A percentile compares a stretch with the other conserved stretches of the same genome.
Evolutionary conservation across 2,113 vertebrate genomes (phyloP).

Genomic region (human (Homo sapiens)): DNA sequence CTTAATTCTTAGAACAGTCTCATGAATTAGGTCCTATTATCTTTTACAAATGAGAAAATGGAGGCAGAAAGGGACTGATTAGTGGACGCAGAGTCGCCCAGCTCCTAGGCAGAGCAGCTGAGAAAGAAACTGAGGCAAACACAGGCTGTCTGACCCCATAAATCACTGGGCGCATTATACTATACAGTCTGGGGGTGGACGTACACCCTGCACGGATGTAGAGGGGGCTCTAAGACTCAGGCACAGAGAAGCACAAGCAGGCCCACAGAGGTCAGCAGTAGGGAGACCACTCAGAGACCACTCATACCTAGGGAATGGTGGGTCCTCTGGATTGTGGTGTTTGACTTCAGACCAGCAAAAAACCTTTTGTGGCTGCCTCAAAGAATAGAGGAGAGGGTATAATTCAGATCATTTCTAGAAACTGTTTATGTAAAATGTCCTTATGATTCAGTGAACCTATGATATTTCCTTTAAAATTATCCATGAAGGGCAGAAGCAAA

Average conservation of each 20-base stretch:
- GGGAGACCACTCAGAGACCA: not conserved
- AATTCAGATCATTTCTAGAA: not conserved
- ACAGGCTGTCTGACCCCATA: not conserved
- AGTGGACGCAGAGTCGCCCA: rapidly evolving
- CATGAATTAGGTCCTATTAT: not conserved
- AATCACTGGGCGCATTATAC: no score
- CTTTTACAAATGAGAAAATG: not conserved
- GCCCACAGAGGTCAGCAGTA: not conserved
- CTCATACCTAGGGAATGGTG: rapidly evolving
- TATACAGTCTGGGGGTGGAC: rapidly evolving
- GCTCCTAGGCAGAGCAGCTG: not conserved
- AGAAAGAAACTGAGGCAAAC: not conserved
- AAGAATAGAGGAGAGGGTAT: not conserved
- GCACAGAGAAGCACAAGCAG: not conserved
- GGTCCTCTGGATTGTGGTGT: not conserved
- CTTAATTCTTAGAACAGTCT: not conserved
- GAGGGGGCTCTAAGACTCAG: not conserved
- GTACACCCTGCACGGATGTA: no score
- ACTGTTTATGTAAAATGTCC: not conserved
- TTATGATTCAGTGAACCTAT: not conserved
- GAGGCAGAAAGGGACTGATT: not conserved
- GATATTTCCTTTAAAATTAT: not conserved
- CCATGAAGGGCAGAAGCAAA: not conserved
- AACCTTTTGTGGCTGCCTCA: not conserved
- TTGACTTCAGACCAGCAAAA: not conserved